Evolutionary conservation across 2,888 invertebrate species (phyloP).

Genomic region (Papilio gigon): DNA sequence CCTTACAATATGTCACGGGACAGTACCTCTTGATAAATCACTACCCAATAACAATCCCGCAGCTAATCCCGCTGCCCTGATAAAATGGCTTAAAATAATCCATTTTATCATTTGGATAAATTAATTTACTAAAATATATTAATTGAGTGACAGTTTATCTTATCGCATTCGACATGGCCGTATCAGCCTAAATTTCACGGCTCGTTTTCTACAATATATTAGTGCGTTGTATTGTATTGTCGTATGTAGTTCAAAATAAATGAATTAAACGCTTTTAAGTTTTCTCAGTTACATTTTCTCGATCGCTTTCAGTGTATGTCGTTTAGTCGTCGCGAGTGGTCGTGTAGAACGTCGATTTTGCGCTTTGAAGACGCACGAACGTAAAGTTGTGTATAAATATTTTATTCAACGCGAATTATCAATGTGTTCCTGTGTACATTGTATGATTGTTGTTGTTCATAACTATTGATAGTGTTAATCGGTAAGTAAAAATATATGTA

Average conservation of each 20-base stretch:
- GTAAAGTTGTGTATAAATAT: constrained; percentile 28
- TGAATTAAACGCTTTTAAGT: constrained; percentile 34
- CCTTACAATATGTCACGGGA: constrained; percentile 21
- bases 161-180: constrained; percentile 51
- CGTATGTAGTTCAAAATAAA: not conserved
- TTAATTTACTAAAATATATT: constrained; percentile 69
- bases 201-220: constrained; percentile 31
- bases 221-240: not conserved
- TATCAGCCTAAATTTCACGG: constrained; percentile 37
- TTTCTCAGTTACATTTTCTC: constrained; percentile 28
- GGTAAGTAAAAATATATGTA: constrained; percentile 1
- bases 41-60: constrained; percentile 42
- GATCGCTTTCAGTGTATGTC: constrained; percentile 38
- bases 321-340: constrained; percentile 34
- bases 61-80: constrained; percentile 53
- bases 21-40: constrained; percentile 37
- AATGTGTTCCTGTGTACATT: not conserved
- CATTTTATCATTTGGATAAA: constrained; percentile 60
- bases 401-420: not conserved
- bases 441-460: not conserved
- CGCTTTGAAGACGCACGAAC: constrained; percentile 11
- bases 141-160: constrained; percentile 65
- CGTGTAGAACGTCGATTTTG: constrained; percentile 11
- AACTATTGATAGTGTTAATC: not conserved
- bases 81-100: constrained; percentile 65